A percentile compares a stretch with the other conserved stretches of the same genome.
phyloP scores from a whole-genome alignment of 2,888 invertebrate species.

The Trachelus iudaicus region DNA sequence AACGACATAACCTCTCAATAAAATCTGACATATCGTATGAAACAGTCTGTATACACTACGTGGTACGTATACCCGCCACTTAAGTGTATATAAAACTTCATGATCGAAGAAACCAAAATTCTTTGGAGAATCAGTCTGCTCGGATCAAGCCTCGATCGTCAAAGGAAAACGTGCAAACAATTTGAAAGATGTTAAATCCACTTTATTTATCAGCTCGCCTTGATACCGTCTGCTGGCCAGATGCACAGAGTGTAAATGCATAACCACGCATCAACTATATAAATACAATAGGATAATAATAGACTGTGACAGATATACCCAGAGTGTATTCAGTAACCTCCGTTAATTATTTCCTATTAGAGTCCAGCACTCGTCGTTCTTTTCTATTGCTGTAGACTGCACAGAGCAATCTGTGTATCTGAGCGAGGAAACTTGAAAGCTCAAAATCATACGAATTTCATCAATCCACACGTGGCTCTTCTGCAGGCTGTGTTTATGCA shows the following conservation, averaged over 20 bases:
- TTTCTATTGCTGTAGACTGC: neutral
- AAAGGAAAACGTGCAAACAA: neutral
- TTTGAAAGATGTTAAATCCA: neutral
- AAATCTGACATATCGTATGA: neutral
- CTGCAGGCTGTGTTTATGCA: neutral
- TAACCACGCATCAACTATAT: neutral
- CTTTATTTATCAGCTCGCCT: neutral
- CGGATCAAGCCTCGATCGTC: neutral
- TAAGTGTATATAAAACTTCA: neutral
- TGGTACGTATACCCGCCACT: neutral
- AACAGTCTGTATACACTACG: neutral
- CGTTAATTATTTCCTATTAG: neutral
- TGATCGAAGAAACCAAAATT: neutral
- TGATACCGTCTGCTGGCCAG: conserved; percentile 4
- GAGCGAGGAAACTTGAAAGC: neutral
- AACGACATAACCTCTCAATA: neutral
- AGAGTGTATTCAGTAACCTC: neutral
- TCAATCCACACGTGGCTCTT: neutral
- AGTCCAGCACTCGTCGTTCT: neutral
- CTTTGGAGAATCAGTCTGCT: neutral
- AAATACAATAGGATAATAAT: neutral
- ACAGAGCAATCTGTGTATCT: neutral
- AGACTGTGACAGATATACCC: neutral
- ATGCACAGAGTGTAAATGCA: neutral
- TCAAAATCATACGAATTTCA: neutral